These are phyloP conservation scores for Cryptotis parvus DNA, from an alignment of 2,113 vertebrate genomes.

Conservation along the genomic window DNA sequence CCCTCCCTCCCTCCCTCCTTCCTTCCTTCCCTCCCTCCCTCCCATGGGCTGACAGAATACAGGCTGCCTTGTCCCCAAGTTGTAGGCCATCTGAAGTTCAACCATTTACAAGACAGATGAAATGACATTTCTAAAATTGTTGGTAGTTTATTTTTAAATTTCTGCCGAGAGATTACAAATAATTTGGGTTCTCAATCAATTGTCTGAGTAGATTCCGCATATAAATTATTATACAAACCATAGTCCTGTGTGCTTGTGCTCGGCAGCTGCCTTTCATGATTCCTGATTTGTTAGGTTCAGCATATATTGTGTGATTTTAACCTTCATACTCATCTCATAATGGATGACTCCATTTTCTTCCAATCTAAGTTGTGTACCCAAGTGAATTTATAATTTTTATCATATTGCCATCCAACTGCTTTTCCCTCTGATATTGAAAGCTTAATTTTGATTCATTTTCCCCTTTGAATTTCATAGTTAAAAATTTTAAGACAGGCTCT, in stretches of 20 bases:
- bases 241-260: too few species aligned
- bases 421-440: background rate
- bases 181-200: background rate
- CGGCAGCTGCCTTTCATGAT: background rate
- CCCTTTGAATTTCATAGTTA: conserved; percentile 5
- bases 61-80: background rate
- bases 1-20: too few species aligned
- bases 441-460: conserved; percentile 59
- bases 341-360: background rate
- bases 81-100: background rate
- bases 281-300: background rate
- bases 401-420: background rate
- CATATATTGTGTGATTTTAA: background rate
- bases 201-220: background rate
- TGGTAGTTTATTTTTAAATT: background rate
- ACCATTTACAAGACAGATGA: background rate
- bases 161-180: background rate
- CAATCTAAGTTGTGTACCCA: background rate
- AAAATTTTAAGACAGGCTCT: conserved; percentile 37
- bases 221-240: background rate
- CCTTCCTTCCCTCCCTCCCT: too few species aligned
- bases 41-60: background rate
- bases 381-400: background rate
- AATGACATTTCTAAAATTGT: background rate
- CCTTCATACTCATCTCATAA: conserved; percentile 8